Base-by-base conservation (phyloP, 1,140 invertebrate genomes). In the Drosophila malerkotliana region DNA sequence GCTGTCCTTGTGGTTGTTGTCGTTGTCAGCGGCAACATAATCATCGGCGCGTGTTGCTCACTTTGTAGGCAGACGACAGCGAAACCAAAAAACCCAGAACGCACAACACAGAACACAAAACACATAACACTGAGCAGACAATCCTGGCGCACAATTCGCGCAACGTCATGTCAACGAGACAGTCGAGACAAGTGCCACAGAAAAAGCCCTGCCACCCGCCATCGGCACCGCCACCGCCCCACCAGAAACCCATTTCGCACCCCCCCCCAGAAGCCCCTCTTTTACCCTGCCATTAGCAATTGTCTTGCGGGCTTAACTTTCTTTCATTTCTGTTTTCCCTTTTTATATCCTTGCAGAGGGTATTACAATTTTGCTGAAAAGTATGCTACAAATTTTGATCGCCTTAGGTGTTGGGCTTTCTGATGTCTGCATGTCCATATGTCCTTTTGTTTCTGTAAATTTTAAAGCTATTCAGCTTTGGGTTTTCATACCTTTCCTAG, bases 21-120 rank as follows among this genome's bases (percentile, higher is more conserved):
- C 48, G 75, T 78, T 85, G 77, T 87, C 68, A 75, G 64, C 77
- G 66, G 77, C 81, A 81, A 85, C 82, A 85, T 85, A 85, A 85
- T 85, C 82, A 85, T 87, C 73, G 82, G 82, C 82, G 82, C 83
- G 82, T 85, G 82, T 87, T 85, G 82, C 83, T 85, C 82, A 87
- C 82, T 87, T 71, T 75, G 69, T 72, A 76, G 83, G 78, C 78
- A 72, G 79, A 75, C 82, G 61, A 47, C 77, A 52, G 21, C 15
- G 45, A 55, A 57, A 53, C 53, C 55, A 47, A 56, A 64, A 49
- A 45, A 44, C n/a, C 12, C 39, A 45, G 41, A 18, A 53, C 53
- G 58, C 60, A 57, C 69, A 41, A 45, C 47, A 53, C 57, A 62
- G 32, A 49, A 62, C 52, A 51, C 72, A 15, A 15, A 47, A 47